Percentiles rank a stretch among this genome's conserved stretches.
Evolutionary conservation across 2,113 vertebrate genomes (phyloP).

Genomic region (Hippocampus zosterae): DNA sequence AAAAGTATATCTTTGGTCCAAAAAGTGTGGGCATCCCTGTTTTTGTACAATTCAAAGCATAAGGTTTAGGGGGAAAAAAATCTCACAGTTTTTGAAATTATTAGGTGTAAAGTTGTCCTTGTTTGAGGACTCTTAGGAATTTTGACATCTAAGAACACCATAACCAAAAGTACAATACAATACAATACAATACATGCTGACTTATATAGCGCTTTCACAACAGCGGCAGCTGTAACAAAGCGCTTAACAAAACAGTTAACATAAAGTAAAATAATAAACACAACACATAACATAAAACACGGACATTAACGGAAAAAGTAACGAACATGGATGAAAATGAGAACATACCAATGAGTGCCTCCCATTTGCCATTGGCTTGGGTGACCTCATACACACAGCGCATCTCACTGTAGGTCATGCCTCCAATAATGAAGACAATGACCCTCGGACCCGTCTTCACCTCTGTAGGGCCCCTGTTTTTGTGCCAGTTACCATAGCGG

Average conservation of each 20-base stretch:
- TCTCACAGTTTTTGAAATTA: neutral
- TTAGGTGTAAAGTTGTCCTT: neutral
- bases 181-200: too few relatives aligned
- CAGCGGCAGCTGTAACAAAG: too few relatives aligned
- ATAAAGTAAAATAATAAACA: too few relatives aligned
- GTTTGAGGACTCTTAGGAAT: neutral
- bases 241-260: too few relatives aligned
- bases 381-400: constrained; percentile 97
- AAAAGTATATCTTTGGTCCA: too few relatives aligned
- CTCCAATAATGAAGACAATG: constrained; percentile 94
- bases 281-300: too few relatives aligned
- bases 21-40: too few relatives aligned
- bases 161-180: too few relatives aligned
- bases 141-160: neutral
- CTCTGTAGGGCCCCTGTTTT: constrained; percentile 93
- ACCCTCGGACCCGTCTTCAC: constrained; percentile 90
- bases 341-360: constrained; percentile 92
- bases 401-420: constrained; percentile 92
- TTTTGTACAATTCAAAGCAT: too few relatives aligned
- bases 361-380: constrained; percentile 97
- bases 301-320: too few relatives aligned
- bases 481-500: constrained; percentile 98
- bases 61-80: too few relatives aligned
- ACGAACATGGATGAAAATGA: neutral
- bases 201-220: too few relatives aligned